Evolutionary conservation across 2,113 vertebrate species (phyloP).

Genomic region (Urocolius indicus): DNA sequence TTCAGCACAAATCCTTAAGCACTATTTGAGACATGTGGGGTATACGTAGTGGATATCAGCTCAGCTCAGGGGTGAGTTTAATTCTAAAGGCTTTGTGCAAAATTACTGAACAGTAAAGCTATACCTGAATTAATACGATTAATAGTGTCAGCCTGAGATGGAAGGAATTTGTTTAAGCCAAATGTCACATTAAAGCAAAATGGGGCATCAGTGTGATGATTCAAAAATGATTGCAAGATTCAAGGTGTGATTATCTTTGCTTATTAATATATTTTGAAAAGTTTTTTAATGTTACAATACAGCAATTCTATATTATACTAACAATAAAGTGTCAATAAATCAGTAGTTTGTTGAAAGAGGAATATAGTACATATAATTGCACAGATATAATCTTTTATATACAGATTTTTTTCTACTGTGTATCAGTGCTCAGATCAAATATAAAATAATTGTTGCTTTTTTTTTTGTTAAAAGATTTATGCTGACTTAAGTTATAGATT

Average conservation of each 20-base stretch:
- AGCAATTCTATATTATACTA: slow-evolving; percentile 8
- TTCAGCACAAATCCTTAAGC: not conserved
- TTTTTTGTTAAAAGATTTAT: slow-evolving; percentile 55
- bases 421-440: slow-evolving; percentile 64
- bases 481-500: slow-evolving; percentile 56
- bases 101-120: slow-evolving; percentile 15
- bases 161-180: not conserved
- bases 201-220: not conserved
- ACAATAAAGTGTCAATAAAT: slow-evolving; percentile 22
- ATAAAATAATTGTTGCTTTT: slow-evolving; percentile 54
- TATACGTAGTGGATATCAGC: not conserved
- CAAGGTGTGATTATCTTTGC: slow-evolving; percentile 24
- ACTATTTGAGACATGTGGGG: not conserved
- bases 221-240: not conserved
- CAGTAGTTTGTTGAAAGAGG: slow-evolving; percentile 62
- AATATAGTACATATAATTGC: slow-evolving; percentile 47
- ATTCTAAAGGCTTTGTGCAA: not conserved
- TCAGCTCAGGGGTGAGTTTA: not conserved
- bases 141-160: not conserved
- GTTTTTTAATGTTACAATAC: slow-evolving; percentile 45
- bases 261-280: slow-evolving; percentile 37
- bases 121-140: not conserved
- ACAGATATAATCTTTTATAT: slow-evolving; percentile 77
- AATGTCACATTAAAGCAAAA: slow-evolving; percentile 19
- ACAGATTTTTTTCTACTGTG: slow-evolving; percentile 69